Conservation (phyloP, 2,797 vertebrate species). For the Sarcoramphus papa region DNA sequence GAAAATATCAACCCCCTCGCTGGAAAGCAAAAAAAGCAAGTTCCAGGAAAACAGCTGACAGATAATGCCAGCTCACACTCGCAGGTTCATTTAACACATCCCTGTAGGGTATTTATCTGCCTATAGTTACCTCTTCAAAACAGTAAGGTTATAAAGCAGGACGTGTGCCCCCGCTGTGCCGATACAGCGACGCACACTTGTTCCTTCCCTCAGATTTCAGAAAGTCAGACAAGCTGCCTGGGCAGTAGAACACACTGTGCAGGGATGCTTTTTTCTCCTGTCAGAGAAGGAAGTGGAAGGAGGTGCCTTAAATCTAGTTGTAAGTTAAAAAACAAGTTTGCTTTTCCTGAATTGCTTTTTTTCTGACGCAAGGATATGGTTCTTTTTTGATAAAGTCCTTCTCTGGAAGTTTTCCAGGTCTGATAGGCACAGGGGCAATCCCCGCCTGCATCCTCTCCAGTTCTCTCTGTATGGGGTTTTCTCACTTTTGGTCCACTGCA, state of each 20-base stretch:
- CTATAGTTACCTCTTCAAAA: neutral
- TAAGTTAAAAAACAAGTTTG: neutral
- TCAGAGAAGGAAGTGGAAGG: neutral
- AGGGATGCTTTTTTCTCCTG: too few species aligned
- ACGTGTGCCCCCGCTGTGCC: rapidly evolving
- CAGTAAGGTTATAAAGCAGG: neutral
- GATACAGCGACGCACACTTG: rapidly evolving
- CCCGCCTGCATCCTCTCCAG: neutral
- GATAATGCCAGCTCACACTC: neutral
- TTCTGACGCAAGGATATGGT: too few species aligned
- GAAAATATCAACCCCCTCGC: neutral
- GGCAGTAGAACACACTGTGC: too few species aligned
- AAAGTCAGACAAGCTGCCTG: neutral
- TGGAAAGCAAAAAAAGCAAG: neutral
- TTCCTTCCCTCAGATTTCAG: neutral
- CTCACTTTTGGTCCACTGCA: neutral
- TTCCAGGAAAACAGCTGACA: neutral
- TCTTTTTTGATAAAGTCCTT: neutral
- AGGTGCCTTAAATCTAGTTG: neutral
- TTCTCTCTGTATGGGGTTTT: neutral
- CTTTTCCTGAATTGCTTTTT: neutral
- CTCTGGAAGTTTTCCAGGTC: neutral
- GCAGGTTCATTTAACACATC: rapidly evolving
- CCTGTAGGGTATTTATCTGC: neutral
- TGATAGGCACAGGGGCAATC: neutral